A percentile compares a stretch with the other conserved stretches of the same genome.
phyloP scores from a whole-genome alignment of 2,113 vertebrate species.

The Nasalis larvatus region DNA sequence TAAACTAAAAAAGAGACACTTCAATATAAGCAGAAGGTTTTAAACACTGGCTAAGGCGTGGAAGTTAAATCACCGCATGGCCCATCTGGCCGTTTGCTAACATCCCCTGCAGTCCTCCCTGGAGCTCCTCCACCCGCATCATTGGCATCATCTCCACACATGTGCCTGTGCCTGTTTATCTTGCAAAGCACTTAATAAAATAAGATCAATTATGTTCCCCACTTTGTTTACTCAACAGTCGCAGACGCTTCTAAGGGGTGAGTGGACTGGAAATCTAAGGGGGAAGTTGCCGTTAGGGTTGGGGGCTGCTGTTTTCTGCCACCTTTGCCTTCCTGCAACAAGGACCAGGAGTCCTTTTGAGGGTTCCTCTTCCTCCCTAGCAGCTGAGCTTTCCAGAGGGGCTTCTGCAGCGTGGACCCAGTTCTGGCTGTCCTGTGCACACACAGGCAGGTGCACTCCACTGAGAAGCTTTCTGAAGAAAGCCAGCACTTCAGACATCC shows the following conservation, averaged over 20 bases:
- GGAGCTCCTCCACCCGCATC: rapidly evolving
- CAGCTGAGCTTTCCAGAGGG: neutral
- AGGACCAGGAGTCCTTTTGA: neutral
- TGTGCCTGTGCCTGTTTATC: neutral
- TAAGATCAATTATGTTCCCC: too few relatives aligned
- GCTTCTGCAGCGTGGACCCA: neutral
- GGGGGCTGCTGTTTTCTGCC: neutral
- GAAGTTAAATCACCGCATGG: rapidly evolving
- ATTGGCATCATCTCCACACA: rapidly evolving
- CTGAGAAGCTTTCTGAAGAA: neutral
- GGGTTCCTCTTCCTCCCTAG: rapidly evolving
- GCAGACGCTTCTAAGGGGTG: neutral
- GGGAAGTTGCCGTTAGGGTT: rapidly evolving
- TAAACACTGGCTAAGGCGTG: neutral
- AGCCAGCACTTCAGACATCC: neutral
- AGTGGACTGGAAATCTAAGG: neutral
- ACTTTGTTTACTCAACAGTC: neutral
- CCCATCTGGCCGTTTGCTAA: too few relatives aligned
- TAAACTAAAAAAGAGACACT: neutral
- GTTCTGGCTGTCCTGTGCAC: neutral
- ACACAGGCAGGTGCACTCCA: neutral
- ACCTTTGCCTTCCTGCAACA: neutral
- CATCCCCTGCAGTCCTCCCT: rapidly evolving
- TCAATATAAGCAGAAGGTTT: neutral
- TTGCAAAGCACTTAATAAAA: too few relatives aligned